Percentiles rank a stretch among this genome's conserved stretches.
Evolutionary conservation across 2,888 invertebrate species (phyloP).

Genomic region (Leptogaster cylindrica): DNA sequence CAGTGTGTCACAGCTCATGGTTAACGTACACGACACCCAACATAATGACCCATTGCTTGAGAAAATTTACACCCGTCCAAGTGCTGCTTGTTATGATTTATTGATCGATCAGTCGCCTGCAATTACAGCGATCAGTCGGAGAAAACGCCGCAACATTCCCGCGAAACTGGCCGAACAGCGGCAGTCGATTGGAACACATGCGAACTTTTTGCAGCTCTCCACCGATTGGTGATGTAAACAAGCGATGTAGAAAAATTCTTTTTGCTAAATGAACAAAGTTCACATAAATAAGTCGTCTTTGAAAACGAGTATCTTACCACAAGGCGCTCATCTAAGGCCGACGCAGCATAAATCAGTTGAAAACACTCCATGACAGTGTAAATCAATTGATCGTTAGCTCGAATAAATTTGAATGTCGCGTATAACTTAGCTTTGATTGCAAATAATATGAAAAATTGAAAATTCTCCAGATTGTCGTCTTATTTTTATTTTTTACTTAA

Average conservation of each 20-base stretch:
- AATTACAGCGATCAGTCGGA: conserved; percentile 12
- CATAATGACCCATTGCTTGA: conserved; percentile 6
- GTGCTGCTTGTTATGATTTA: conserved; percentile 27
- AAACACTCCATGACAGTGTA: conserved; percentile 34
- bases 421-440: conserved; percentile 31
- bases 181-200: too few species aligned
- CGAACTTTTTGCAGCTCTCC: background rate
- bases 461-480: background rate
- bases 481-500: background rate
- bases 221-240: conserved; percentile 4
- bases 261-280: background rate
- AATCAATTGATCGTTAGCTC: conserved; percentile 37
- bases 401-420: conserved; percentile 8
- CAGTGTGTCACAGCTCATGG: conserved; percentile 5
- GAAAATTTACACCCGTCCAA: background rate
- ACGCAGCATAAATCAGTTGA: conserved; percentile 26
- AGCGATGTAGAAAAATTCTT: background rate
- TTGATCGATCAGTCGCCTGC: conserved; percentile 11
- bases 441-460: conserved; percentile 28
- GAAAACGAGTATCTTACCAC: conserved; percentile 16
- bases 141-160: background rate
- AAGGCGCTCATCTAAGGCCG: conserved; percentile 18
- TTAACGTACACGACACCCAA: background rate
- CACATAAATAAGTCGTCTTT: background rate
- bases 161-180: background rate